Percentiles rank a stretch among this genome's conserved stretches.
phyloP scores from a whole-genome alignment of 2,113 vertebrate genomes.

The Amphiprion ocellaris region DNA sequence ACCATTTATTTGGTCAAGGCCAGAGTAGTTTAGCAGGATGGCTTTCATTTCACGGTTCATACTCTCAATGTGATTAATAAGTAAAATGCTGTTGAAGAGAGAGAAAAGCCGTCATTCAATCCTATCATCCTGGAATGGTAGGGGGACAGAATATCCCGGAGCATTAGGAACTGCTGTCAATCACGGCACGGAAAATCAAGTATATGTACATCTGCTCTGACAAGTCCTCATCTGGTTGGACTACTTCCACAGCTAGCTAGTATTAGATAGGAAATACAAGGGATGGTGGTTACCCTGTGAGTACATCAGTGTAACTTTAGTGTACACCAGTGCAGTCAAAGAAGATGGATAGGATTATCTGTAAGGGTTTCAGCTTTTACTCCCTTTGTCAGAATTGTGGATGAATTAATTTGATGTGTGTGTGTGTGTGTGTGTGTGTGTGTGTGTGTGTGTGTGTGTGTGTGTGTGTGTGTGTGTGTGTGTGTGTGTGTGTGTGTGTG shows the following conservation, averaged over 20 bases:
- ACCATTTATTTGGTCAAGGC: conserved; percentile 83
- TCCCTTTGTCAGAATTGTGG: background rate
- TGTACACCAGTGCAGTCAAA: background rate
- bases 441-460: background rate
- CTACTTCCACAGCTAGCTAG: conserved; percentile 14
- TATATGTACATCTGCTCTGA: conserved; percentile 62
- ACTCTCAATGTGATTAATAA: conserved; percentile 87
- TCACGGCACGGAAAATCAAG: conserved; percentile 65
- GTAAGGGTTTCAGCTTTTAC: background rate
- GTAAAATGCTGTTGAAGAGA: conserved; percentile 82
- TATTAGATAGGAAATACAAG: conserved; percentile 22
- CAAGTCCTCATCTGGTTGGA: conserved; percentile 46
- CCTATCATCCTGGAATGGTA: conserved; percentile 69
- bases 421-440: background rate
- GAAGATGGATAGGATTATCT: background rate
- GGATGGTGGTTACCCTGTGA: background rate
- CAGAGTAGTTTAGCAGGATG: conserved; percentile 79
- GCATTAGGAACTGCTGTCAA: conserved; percentile 73
- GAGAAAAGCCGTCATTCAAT: conserved; percentile 78
- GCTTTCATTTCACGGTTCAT: conserved; percentile 88
- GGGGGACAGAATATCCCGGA: conserved; percentile 59
- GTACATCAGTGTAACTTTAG: conserved; percentile 7
- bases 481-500: too few relatives aligned
- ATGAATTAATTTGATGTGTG: conserved; percentile 23
- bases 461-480: too few relatives aligned